Conservation (phyloP, 2,113 vertebrate species). For the Sylvilagus bachmani region DNA sequence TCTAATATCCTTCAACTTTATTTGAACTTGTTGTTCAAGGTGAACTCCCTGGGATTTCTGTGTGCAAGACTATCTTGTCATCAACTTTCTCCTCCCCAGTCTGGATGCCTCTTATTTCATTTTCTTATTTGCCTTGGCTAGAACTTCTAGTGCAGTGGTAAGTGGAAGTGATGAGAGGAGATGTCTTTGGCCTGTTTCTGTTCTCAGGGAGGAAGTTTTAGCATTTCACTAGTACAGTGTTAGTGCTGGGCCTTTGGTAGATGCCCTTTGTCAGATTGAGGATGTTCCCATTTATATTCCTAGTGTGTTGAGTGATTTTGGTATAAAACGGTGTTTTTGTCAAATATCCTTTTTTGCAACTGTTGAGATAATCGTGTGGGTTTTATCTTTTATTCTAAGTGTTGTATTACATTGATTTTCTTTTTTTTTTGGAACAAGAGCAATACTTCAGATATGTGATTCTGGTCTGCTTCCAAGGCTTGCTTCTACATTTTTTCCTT, state of each 20-base stretch:
- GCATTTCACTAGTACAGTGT: not conserved
- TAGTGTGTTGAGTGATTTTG: constrained; percentile 5
- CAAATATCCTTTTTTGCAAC: not conserved
- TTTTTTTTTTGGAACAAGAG: not conserved
- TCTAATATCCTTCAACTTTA: not conserved
- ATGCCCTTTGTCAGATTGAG: not conserved
- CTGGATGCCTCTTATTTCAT: not conserved
- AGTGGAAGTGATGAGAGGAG: not conserved
- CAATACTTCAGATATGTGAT: no score
- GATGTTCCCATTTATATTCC: not conserved
- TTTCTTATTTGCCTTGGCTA: not conserved
- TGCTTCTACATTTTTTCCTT: no score
- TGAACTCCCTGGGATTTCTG: not conserved
- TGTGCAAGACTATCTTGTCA: not conserved
- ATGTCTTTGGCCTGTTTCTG: not conserved
- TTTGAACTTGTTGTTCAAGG: constrained; percentile 34
- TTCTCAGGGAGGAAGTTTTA: not conserved
- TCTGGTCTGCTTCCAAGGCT: no score
- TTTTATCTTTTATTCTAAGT: constrained; percentile 40
- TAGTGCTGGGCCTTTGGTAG: not conserved
- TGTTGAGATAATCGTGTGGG: not conserved
- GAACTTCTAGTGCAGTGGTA: not conserved
- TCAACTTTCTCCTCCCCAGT: not conserved
- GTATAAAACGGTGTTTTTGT: constrained; percentile 3
- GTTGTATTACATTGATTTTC: not conserved